phyloP scores from a whole-genome alignment of 2,113 vertebrate genomes.

The Pelecanus crispus region DNA sequence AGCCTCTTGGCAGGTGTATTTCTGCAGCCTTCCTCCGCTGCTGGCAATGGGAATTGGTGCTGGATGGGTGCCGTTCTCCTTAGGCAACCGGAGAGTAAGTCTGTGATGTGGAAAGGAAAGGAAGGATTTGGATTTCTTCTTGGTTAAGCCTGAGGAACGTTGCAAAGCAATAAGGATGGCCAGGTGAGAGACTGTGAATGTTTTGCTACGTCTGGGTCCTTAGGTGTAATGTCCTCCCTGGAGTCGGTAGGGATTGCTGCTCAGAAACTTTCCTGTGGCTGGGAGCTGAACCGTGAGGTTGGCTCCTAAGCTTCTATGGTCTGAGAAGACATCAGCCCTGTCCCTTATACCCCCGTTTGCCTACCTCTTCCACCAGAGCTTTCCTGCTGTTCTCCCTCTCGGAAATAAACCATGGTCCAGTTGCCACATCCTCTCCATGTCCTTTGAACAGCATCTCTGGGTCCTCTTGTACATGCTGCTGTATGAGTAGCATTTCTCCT shows the following conservation, averaged over 20 bases:
- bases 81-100: not conserved
- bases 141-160: not conserved
- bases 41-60: not conserved
- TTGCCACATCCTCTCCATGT: not conserved
- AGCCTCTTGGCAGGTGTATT: not conserved
- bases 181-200: not conserved
- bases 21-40: not conserved
- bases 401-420: not conserved
- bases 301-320: not conserved
- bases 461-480: not conserved
- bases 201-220: not conserved
- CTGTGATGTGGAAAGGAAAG: not conserved
- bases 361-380: not conserved
- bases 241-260: not conserved
- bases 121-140: slow-evolving; percentile 64
- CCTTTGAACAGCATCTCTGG: not conserved
- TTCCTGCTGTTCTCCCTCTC: not conserved
- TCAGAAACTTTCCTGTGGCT: not conserved
- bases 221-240: accelerated
- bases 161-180: not conserved
- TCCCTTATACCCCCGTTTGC: not conserved
- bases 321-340: not conserved
- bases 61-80: not conserved
- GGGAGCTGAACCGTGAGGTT: not conserved
- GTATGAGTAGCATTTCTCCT: not conserved